phyloP scores from a whole-genome alignment of 2,113 vertebrate species.

The Nesoenas mayeri region DNA sequence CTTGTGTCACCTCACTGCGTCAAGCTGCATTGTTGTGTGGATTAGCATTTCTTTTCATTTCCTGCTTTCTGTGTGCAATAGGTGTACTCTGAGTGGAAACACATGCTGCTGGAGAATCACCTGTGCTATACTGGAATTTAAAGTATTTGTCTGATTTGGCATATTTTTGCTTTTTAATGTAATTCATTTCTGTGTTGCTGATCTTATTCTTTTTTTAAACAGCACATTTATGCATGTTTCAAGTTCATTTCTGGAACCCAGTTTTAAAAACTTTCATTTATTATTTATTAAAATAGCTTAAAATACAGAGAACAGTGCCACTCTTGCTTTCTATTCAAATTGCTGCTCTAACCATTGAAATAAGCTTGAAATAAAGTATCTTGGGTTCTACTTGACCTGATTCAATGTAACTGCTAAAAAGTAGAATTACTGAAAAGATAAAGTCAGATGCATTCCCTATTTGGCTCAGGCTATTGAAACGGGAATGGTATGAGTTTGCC shows the following conservation, averaged over 20 bases:
- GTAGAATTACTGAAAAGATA: conserved; percentile 63
- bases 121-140: background rate
- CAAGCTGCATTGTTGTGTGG: background rate
- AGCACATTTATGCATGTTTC: conserved; percentile 47
- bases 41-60: conserved; percentile 48
- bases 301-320: conserved; percentile 29
- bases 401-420: conserved; percentile 56
- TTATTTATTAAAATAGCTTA: conserved; percentile 61
- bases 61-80: background rate
- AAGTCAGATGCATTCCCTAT: conserved; percentile 45
- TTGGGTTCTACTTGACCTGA: conserved; percentile 57
- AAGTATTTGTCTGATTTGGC: conserved; percentile 54
- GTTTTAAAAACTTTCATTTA: conserved; percentile 68
- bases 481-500: conserved; percentile 55
- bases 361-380: conserved; percentile 66
- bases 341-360: conserved; percentile 53
- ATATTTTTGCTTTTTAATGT: conserved; percentile 61
- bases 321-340: conserved; percentile 39
- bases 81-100: background rate
- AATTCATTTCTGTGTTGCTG: conserved; percentile 50
- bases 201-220: conserved; percentile 52
- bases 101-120: conserved; percentile 18
- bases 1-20: background rate
- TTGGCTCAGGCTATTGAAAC: conserved; percentile 63
- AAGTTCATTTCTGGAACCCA: conserved; percentile 31